Evolutionary conservation across 2,113 vertebrate genomes (phyloP).

Genomic region (Aptenodytes patagonicus): DNA sequence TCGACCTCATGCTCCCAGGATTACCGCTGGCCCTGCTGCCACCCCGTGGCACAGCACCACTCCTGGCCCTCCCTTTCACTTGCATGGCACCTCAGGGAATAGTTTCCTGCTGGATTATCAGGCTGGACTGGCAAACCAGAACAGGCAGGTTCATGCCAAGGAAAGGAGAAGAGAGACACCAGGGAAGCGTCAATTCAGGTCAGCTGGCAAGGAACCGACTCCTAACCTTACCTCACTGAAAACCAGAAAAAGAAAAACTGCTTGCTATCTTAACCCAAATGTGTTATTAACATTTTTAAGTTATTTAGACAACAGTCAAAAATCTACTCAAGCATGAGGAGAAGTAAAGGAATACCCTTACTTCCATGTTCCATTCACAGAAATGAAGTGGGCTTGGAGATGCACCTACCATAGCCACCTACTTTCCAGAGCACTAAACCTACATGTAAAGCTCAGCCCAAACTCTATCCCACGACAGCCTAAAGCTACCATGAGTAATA

Average conservation of each 20-base stretch:
- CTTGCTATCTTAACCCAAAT: not conserved
- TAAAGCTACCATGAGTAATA: conserved; percentile 15
- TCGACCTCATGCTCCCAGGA: rapidly evolving
- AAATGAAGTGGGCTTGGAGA: not conserved
- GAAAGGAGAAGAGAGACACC: not conserved
- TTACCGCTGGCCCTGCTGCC: rapidly evolving
- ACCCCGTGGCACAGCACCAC: rapidly evolving
- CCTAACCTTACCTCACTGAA: not conserved
- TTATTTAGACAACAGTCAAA: not conserved
- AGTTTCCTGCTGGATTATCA: conserved; percentile 42
- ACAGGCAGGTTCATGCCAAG: not conserved
- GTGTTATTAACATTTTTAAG: not conserved
- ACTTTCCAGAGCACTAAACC: conserved; percentile 7
- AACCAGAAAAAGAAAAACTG: not conserved
- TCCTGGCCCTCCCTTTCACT: not conserved
- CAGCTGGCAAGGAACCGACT: not conserved
- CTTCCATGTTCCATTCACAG: not conserved
- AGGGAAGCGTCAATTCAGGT: not conserved
- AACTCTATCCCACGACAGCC: conserved; percentile 4
- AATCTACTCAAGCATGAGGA: not conserved
- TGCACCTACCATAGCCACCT: not conserved
- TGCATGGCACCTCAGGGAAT: not conserved
- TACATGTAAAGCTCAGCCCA: not conserved
- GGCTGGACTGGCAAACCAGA: conserved; percentile 48
- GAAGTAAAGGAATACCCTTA: not conserved